Conservation (phyloP, 2,888 invertebrate genomes). For the Megamerina dolium region DNA sequence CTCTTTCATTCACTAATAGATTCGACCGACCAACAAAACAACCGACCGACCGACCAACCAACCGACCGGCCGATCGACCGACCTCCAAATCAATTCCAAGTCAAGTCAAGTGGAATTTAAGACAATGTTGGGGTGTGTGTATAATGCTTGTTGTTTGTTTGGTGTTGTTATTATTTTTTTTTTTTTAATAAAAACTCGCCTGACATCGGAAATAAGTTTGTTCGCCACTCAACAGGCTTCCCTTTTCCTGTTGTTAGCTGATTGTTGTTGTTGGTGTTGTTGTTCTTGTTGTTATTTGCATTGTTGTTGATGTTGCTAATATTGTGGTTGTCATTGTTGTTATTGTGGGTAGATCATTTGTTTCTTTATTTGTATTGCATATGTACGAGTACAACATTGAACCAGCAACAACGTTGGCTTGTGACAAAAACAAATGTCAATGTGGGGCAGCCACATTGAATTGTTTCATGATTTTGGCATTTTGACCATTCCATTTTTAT, state of each 20-base stretch:
- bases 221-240: constrained; percentile 41
- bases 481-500: too few relatives aligned
- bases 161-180: too few relatives aligned
- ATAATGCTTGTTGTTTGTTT: not conserved
- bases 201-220: constrained; percentile 42
- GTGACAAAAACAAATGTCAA: too few relatives aligned
- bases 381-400: too few relatives aligned
- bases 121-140: not conserved
- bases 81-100: too few relatives aligned
- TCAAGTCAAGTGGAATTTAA: too few relatives aligned
- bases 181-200: too few relatives aligned
- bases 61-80: too few relatives aligned
- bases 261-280: constrained; percentile 5
- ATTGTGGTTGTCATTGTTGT: not conserved
- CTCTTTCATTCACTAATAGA: too few relatives aligned
- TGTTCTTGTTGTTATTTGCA: not conserved
- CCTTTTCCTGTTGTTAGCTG: constrained; percentile 37
- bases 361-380: not conserved
- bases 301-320: not conserved
- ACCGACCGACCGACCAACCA: too few relatives aligned
- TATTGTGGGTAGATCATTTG: not conserved
- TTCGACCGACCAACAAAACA: too few relatives aligned
- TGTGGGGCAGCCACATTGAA: not conserved
- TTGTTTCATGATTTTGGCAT: not conserved
- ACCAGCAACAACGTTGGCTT: too few relatives aligned